Conservation (phyloP, 2,888 invertebrate species). For the Oscheius onirici region DNA sequence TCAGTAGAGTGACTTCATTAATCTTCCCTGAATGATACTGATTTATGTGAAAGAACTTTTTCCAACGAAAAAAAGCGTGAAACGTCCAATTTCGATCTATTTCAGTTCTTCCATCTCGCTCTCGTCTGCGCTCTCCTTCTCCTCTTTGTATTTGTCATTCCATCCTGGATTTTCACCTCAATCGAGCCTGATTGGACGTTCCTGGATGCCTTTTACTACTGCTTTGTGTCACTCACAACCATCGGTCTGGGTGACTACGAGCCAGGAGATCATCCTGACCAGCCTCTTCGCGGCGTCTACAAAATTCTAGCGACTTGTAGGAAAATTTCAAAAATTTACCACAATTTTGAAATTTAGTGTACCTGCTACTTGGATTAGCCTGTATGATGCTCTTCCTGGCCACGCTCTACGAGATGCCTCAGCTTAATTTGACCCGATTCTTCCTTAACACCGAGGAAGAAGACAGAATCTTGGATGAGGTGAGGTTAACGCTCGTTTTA, state of each 20-base stretch:
- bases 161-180: constrained; percentile 81
- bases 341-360: constrained; percentile 77
- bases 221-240: constrained; percentile 88
- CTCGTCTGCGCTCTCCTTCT: constrained; percentile 76
- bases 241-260: constrained; percentile 88
- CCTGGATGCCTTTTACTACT: constrained; percentile 88
- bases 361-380: constrained; percentile 83
- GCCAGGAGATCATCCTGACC: constrained; percentile 83
- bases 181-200: constrained; percentile 79
- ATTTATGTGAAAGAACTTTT: neutral
- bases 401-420: constrained; percentile 88
- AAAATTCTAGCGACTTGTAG: constrained; percentile 83
- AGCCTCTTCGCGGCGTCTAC: constrained; percentile 83
- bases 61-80: too few species aligned
- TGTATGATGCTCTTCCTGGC: constrained; percentile 86
- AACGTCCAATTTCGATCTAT: constrained; percentile 51
- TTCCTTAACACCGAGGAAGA: constrained; percentile 56
- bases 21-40: neutral
- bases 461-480: constrained; percentile 30
- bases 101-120: constrained; percentile 80
- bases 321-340: neutral
- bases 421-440: constrained; percentile 81
- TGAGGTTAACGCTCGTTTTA: neutral
- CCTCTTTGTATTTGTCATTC: constrained; percentile 81
- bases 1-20: neutral